Evolutionary conservation across 2,797 vertebrate species (phyloP).

Genomic region (Thripadectes ignobilis): DNA sequence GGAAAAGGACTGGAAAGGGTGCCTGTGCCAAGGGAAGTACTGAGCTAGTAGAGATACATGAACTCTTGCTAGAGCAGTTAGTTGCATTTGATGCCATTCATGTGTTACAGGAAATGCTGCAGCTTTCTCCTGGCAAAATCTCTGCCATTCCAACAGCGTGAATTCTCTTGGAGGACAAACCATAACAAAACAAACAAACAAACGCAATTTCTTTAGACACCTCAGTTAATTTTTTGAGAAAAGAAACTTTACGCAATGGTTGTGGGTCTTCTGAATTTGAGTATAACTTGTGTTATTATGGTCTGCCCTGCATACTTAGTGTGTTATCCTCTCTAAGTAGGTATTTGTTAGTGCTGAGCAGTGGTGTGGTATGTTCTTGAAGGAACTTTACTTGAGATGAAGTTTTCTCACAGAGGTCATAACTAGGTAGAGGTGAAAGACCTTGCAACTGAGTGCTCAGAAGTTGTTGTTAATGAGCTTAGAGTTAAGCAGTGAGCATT

Average conservation of each 20-base stretch:
- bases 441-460: constrained; percentile 14
- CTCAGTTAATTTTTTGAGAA: neutral
- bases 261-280: neutral
- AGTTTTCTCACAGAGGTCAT: constrained; percentile 31
- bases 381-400: neutral
- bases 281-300: neutral
- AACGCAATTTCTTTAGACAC: neutral
- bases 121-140: neutral
- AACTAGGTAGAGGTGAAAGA: constrained; percentile 38
- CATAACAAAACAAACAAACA: neutral
- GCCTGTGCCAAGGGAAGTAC: accelerated
- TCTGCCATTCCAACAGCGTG: accelerated
- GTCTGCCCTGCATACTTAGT: neutral
- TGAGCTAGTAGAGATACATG: neutral
- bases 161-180: neutral
- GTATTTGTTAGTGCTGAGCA: constrained; percentile 31
- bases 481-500: constrained; percentile 25
- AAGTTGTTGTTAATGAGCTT: constrained; percentile 60
- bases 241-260: neutral
- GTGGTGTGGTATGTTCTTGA: neutral
- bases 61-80: neutral
- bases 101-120: neutral
- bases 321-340: constrained; percentile 29
- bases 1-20: neutral
- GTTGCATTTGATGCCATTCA: neutral